Percentiles rank a stretch among this genome's conserved stretches.
Evolutionary conservation across 2,797 vertebrate species (phyloP).

Genomic region (Peromyscus eremicus): DNA sequence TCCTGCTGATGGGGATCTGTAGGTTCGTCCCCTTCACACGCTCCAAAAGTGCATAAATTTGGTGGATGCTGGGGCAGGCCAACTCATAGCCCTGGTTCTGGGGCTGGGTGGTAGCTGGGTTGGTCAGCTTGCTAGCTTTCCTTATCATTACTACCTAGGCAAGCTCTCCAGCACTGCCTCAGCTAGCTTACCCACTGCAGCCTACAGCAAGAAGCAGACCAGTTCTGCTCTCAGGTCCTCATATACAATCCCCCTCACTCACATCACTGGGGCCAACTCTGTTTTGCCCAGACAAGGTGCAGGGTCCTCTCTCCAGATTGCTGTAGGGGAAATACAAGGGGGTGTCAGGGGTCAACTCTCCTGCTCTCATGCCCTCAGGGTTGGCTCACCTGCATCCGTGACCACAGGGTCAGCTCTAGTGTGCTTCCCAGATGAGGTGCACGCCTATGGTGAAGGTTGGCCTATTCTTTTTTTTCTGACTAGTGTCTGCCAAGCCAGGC

Average conservation of each 20-base stretch:
- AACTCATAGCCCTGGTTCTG: not conserved
- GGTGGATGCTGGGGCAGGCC: not conserved
- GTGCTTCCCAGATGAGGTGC: not conserved
- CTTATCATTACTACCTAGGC: not conserved
- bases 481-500: not conserved
- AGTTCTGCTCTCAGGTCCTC: not conserved
- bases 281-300: too few relatives aligned
- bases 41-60: not conserved
- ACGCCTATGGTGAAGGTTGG: not conserved
- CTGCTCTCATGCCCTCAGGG: not conserved
- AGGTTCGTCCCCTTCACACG: not conserved
- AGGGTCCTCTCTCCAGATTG: not conserved
- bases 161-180: not conserved
- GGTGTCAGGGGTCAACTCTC: not conserved
- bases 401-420: not conserved
- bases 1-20: not conserved
- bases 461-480: not conserved
- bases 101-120: not conserved
- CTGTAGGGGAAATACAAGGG: too few relatives aligned
- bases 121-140: not conserved
- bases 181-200: not conserved
- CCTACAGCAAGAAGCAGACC: not conserved
- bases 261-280: not conserved
- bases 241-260: not conserved
- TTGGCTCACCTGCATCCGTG: not conserved